Percentiles rank a stretch among this genome's conserved stretches.
Conservation (phyloP, 1,140 invertebrate genomes). For the Copidosoma floridanum region DNA sequence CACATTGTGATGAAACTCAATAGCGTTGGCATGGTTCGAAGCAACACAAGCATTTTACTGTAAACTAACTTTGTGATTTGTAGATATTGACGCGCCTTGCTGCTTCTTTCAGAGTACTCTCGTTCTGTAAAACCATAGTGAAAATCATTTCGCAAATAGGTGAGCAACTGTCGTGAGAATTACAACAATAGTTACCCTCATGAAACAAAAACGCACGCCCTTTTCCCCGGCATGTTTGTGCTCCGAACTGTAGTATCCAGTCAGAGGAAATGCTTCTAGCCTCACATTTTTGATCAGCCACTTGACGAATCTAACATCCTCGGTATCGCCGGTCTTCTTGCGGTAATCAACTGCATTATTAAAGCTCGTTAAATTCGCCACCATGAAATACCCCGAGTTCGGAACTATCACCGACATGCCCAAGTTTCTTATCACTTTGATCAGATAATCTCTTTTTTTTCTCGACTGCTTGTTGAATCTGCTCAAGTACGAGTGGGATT, state of each 20-base stretch:
- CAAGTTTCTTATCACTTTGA: constrained; percentile 70
- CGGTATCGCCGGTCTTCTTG: constrained; percentile 67
- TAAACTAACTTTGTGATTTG: no score
- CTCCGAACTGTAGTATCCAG: not conserved
- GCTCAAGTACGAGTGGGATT: constrained; percentile 82
- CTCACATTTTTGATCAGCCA: constrained; percentile 65
- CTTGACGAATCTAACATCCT: constrained; percentile 91
- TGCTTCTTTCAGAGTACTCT: constrained; percentile 72
- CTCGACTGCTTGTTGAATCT: constrained; percentile 75
- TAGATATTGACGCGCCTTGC: no score
- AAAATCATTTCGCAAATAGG: no score
- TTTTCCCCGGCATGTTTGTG: not conserved
- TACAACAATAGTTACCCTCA: no score
- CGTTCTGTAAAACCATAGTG: constrained; percentile 62
- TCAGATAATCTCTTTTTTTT: constrained; percentile 83
- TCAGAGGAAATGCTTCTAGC: not conserved
- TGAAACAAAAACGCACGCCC: constrained; percentile 41
- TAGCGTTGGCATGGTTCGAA: no score
- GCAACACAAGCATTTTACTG: no score
- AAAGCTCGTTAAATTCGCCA: constrained; percentile 86
- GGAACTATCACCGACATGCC: constrained; percentile 93
- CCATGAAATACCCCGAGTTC: constrained; percentile 95
- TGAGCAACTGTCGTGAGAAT: no score
- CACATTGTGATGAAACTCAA: no score
- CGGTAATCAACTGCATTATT: constrained; percentile 63